A percentile compares a stretch with the other conserved stretches of the same genome.
Conservation (phyloP, 1,140 invertebrate species). For the Papilio helenus region DNA sequence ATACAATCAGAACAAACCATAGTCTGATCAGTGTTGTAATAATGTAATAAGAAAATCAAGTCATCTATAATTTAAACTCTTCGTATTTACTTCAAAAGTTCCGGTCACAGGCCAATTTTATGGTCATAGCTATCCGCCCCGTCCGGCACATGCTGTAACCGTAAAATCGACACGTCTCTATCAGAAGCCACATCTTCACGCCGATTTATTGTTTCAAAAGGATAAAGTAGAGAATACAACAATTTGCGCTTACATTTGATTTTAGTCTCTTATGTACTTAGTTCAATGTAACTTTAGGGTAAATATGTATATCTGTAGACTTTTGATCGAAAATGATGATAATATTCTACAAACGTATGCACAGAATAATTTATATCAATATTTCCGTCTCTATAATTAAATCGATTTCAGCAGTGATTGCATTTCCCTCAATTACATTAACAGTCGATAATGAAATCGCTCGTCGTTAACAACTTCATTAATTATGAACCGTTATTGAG, state of each 20-base stretch:
- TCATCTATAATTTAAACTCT: neutral
- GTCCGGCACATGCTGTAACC: neutral
- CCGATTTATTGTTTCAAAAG: neutral
- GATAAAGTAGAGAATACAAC: neutral
- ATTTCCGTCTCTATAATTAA: neutral
- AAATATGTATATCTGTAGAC: too few species aligned
- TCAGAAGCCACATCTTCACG: slow-evolving; percentile 2
- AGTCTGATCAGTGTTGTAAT: neutral
- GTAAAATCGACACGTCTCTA: slow-evolving; percentile 7
- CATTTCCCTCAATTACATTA: slow-evolving; percentile 4
- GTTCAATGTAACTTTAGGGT: too few species aligned
- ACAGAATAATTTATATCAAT: neutral
- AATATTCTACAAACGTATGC: too few species aligned
- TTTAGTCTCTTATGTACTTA: too few species aligned
- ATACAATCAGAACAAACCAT: neutral
- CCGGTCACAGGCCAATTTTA: neutral
- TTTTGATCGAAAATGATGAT: too few species aligned
- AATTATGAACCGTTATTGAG: slow-evolving; percentile 29
- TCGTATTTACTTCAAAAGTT: neutral
- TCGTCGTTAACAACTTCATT: slow-evolving; percentile 26
- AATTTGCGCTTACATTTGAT: neutral
- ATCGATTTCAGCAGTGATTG: slow-evolving; percentile 11
- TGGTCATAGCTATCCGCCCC: neutral
- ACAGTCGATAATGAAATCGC: neutral
- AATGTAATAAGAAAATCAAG: neutral